phyloP scores from a whole-genome alignment of 2,113 vertebrate species.

The Echinops telfairi region DNA sequence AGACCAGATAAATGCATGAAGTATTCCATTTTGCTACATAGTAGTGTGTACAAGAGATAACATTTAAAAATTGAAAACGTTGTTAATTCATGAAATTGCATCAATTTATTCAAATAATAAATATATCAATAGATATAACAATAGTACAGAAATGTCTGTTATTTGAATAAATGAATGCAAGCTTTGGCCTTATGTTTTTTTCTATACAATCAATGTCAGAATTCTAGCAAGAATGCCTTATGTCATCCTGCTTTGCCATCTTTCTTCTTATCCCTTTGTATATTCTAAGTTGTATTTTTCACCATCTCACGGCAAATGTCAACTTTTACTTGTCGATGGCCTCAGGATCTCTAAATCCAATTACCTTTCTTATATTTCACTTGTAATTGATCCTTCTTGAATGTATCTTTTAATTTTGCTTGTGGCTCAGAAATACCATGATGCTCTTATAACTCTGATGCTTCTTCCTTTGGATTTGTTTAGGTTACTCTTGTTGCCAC shows the following conservation, averaged over 20 bases:
- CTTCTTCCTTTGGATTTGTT: not conserved
- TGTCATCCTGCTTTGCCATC: not conserved
- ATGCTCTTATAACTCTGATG: not conserved
- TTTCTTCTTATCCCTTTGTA: not conserved
- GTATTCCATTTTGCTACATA: no score
- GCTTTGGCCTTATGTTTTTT: not conserved
- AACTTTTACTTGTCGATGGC: not conserved
- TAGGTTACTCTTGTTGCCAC: not conserved
- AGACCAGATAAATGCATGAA: no score
- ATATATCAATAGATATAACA: no score
- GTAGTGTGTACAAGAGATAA: no score
- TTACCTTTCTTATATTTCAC: not conserved
- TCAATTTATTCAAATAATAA: no score
- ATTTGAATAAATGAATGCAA: not conserved
- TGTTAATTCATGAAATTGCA: no score
- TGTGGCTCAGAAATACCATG: slow-evolving; percentile 13
- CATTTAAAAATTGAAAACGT: no score
- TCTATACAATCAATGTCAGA: not conserved
- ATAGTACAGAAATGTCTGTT: not conserved
- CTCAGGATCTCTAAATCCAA: not conserved
- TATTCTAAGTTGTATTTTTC: not conserved
- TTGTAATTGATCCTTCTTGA: slow-evolving; percentile 16
- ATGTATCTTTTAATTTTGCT: not conserved
- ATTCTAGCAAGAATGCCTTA: not conserved
- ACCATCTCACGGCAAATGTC: not conserved